These are phyloP conservation scores for Mormyrus hasselquistii DNA, from an alignment of 2,797 vertebrate species.

Conservation along the genomic window DNA sequence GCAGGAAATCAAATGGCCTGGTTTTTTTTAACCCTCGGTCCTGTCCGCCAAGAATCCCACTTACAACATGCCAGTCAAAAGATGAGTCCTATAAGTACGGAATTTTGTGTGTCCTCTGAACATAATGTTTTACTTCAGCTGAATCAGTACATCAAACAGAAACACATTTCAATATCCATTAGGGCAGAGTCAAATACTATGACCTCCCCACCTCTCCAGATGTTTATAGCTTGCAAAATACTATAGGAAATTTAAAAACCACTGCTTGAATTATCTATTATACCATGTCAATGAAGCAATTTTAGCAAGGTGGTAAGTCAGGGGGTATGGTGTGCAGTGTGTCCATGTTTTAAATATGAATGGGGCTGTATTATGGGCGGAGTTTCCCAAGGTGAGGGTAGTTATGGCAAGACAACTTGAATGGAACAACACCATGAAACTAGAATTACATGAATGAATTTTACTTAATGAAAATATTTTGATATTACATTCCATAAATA, in stretches of 20 bases:
- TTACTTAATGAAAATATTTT: neutral
- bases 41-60: neutral
- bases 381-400: neutral
- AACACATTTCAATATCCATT: slow-evolving; percentile 15
- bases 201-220: neutral
- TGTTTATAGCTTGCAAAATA: neutral
- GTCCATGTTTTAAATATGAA: neutral
- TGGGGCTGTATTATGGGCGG: neutral
- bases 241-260: neutral
- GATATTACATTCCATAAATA: neutral
- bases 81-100: neutral
- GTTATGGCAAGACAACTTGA: neutral
- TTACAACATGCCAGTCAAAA: neutral
- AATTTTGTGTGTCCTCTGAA: neutral
- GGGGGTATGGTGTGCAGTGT: neutral
- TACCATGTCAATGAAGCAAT: neutral
- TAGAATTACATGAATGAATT: neutral
- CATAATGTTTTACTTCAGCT: neutral
- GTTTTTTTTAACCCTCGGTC: slow-evolving; percentile 5
- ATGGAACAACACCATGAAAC: neutral
- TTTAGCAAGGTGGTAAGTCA: neutral
- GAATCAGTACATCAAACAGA: neutral
- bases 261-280: neutral
- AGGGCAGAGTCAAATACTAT: neutral
- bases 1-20: slow-evolving; percentile 57